These are phyloP conservation scores for Aphaenogaster floridana DNA, from an alignment of 1,140 invertebrate genomes.

Conservation along the genomic window DNA sequence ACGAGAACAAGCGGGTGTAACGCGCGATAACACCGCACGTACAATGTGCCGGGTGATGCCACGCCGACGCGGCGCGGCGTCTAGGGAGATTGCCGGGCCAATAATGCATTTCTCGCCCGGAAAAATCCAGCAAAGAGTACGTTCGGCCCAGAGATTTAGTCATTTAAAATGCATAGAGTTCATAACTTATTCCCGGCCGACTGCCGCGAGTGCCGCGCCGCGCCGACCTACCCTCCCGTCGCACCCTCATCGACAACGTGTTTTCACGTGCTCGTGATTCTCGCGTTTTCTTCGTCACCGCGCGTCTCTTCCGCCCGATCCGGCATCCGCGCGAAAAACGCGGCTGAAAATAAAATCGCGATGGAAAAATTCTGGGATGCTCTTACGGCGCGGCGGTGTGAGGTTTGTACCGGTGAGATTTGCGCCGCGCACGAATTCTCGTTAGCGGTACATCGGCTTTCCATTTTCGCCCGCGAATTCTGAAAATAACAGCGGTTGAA, in stretches of 20 bases:
- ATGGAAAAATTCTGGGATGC: constrained; percentile 44
- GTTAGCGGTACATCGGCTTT: constrained; percentile 51
- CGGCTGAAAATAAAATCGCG: constrained; percentile 37
- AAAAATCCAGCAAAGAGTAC: constrained; percentile 78
- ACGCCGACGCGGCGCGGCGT: constrained; percentile 43
- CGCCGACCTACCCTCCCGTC: constrained; percentile 31
- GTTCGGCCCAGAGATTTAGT: constrained; percentile 83
- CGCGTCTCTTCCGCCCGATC: background rate
- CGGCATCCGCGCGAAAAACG: background rate
- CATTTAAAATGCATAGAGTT: constrained; percentile 85
- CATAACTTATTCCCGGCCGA: constrained; percentile 82
- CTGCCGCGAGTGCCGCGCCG: constrained; percentile 43
- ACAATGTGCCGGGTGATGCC: constrained; percentile 42
- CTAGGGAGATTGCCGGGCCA: constrained; percentile 79
- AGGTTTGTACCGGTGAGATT: constrained; percentile 35
- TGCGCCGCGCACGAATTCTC: constrained; percentile 24
- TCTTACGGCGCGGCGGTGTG: constrained; percentile 1
- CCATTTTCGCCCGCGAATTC: constrained; percentile 16
- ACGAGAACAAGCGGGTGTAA: constrained; percentile 56
- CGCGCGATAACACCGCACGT: constrained; percentile 67
- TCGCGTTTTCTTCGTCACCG: constrained; percentile 49
- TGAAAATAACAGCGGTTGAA: constrained; percentile 38
- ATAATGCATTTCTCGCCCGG: constrained; percentile 80
- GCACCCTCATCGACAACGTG: constrained; percentile 62
- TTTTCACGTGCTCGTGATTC: constrained; percentile 57